Conservation (phyloP, 2,113 vertebrate genomes). For the Aldabrachelys gigantea region DNA sequence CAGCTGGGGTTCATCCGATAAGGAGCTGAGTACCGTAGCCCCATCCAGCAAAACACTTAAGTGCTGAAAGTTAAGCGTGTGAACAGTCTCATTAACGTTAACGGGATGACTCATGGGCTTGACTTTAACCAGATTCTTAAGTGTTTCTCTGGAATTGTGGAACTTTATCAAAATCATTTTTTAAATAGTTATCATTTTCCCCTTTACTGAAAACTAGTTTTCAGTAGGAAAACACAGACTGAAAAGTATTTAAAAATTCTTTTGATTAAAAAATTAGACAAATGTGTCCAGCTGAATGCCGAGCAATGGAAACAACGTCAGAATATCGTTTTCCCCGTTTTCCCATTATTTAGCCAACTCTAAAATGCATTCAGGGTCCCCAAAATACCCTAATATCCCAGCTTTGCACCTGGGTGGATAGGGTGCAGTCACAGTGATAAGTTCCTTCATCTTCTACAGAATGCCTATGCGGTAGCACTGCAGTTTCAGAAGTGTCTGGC, state of each 20-base stretch:
- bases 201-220: background rate
- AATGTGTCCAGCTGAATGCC: background rate
- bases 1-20: slow-evolving; percentile 38
- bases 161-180: background rate
- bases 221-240: background rate
- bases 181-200: background rate
- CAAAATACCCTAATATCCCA: background rate
- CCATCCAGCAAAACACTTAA: slow-evolving; percentile 62
- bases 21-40: background rate
- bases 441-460: background rate
- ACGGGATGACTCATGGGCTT: background rate
- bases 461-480: background rate
- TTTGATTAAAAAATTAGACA: background rate
- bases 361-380: background rate
- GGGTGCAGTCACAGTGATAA: background rate
- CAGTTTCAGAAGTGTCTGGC: background rate
- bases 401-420: background rate
- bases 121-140: background rate
- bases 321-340: background rate
- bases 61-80: slow-evolving; percentile 32
- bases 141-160: background rate
- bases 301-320: background rate
- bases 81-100: background rate
- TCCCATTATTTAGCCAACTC: background rate
- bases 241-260: background rate